A percentile compares a stretch with the other conserved stretches of the same genome.
These are phyloP conservation scores for Arbacia lixula DNA, from an alignment of 53 echinoderm and acorn worm species.

Conservation along the genomic window DNA sequence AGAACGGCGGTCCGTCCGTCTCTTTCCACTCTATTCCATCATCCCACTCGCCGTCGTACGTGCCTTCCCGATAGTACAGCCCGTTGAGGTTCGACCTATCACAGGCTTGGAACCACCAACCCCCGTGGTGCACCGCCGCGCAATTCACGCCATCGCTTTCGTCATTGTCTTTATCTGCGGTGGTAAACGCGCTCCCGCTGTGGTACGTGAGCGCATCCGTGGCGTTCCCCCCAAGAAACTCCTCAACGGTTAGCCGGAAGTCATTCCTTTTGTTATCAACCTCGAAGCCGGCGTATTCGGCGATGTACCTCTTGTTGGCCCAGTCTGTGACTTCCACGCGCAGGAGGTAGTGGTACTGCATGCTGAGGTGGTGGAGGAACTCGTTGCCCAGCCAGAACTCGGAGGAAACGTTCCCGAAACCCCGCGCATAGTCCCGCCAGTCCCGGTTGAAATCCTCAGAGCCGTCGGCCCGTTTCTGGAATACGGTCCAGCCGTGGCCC, in stretches of 20 bases:
- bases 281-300: constrained; percentile 85
- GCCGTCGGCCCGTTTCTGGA: constrained; percentile 87
- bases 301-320: constrained; percentile 68
- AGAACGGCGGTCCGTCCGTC: constrained; percentile 80
- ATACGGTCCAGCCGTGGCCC: constrained; percentile 92
- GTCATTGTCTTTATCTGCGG: constrained; percentile 88
- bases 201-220: constrained; percentile 88
- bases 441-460: constrained; percentile 88
- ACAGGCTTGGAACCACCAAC: constrained; percentile 98
- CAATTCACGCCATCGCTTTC: constrained; percentile 83
- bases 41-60: constrained; percentile 82
- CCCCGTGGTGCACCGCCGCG: constrained; percentile 87
- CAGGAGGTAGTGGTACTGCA: constrained; percentile 87
- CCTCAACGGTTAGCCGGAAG: constrained; percentile 76
- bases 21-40: constrained; percentile 98
- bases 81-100: constrained; percentile 96
- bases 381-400: constrained; percentile 97
- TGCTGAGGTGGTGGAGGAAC: constrained; percentile 72
- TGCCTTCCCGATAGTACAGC: constrained; percentile 75
- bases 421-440: constrained; percentile 85
- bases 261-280: constrained; percentile 67
- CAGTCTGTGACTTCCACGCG: constrained; percentile 81
- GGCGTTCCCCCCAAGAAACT: constrained; percentile 86
- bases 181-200: constrained; percentile 84
- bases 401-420: constrained; percentile 81